Evolutionary conservation across 1,140 invertebrate species (phyloP).

Genomic region (Leptonema lineaticorne): DNA sequence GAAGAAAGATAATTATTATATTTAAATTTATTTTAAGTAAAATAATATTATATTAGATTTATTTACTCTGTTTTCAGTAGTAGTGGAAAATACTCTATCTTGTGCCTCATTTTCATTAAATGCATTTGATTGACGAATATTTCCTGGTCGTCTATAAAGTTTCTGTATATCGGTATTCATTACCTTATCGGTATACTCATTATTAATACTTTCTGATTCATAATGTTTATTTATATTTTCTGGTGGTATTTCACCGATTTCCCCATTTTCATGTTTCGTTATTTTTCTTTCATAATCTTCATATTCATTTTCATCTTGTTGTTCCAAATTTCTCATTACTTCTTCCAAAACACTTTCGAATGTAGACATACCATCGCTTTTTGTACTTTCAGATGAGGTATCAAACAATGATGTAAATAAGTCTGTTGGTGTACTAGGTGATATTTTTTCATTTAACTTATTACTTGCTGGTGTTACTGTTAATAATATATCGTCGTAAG

Average conservation of each 20-base stretch:
- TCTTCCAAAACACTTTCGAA: constrained; percentile 57
- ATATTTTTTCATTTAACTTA: constrained; percentile 42
- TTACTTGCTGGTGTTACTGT: constrained; percentile 53
- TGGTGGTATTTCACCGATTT: constrained; percentile 55
- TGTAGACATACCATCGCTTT: constrained; percentile 49
- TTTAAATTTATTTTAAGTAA: neutral
- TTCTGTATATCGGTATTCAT: constrained; percentile 11
- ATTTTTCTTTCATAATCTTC: constrained; percentile 53
- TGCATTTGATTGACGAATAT: neutral
- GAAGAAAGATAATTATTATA: neutral
- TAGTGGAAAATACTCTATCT: constrained; percentile 21
- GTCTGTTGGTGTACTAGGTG: neutral
- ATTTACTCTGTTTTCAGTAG: constrained; percentile 30
- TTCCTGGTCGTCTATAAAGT: neutral
- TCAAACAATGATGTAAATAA: constrained; percentile 3
- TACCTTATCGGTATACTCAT: neutral
- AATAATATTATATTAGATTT: neutral
- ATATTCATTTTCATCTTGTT: constrained; percentile 56
- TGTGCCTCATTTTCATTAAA: constrained; percentile 15
- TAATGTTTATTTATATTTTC: constrained; percentile 10
- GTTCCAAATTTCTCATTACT: constrained; percentile 56
- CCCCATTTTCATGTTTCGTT: constrained; percentile 56
- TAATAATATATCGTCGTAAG: constrained; percentile 53
- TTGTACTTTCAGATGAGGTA: constrained; percentile 35
- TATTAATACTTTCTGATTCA: neutral